phyloP scores from a whole-genome alignment of 2,113 vertebrate genomes.

The Plectropomus leopardus region DNA sequence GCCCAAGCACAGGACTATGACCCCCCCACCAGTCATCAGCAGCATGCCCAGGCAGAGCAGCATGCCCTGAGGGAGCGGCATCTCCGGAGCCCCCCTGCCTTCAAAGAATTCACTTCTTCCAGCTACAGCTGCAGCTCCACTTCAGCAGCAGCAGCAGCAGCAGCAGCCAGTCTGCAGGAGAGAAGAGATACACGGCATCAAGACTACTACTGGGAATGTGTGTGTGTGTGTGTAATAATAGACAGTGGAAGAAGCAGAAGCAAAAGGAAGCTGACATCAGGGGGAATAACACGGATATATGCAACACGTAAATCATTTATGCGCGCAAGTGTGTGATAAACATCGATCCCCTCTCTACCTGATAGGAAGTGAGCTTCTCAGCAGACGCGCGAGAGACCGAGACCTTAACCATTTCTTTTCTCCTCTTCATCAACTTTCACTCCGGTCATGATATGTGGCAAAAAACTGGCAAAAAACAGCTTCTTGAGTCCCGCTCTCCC shows the following conservation, averaged over 20 bases:
- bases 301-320: slow-evolving; percentile 46
- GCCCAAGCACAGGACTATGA: slow-evolving; percentile 43
- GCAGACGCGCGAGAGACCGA: slow-evolving; percentile 11
- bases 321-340: neutral
- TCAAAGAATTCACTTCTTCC: neutral
- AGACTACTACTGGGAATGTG: neutral
- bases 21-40: slow-evolving; percentile 65
- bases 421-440: slow-evolving; percentile 41
- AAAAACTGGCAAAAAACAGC: slow-evolving; percentile 11
- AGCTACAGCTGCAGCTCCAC: slow-evolving; percentile 16
- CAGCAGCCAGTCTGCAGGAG: slow-evolving; percentile 47
- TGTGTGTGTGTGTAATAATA: neutral
- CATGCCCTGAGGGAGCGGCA: slow-evolving; percentile 67
- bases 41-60: slow-evolving; percentile 72
- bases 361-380: slow-evolving; percentile 31
- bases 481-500: neutral
- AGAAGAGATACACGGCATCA: neutral
- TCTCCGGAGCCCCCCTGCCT: slow-evolving; percentile 40
- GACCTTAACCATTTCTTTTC: slow-evolving; percentile 37
- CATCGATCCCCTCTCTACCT: slow-evolving; percentile 46
- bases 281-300: neutral
- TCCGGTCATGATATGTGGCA: slow-evolving; percentile 20
- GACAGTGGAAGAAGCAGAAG: no score
- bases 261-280: slow-evolving; percentile 2
- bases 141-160: slow-evolving; percentile 4